A percentile compares a stretch with the other conserved stretches of the same genome.
phyloP scores from a whole-genome alignment of 2,888 invertebrate genomes.

The Falcaria lacertinaria region DNA sequence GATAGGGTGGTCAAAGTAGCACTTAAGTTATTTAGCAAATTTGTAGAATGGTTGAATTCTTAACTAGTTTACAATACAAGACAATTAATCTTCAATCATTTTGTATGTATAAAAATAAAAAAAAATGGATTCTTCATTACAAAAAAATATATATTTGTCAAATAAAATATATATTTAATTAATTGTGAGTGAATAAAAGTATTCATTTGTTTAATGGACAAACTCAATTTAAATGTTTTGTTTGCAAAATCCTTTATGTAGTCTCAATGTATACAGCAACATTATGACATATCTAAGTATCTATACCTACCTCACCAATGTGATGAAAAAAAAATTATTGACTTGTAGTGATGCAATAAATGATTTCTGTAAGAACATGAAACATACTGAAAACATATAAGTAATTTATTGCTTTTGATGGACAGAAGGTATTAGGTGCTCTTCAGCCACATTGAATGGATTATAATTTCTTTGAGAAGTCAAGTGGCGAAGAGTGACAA shows the following conservation, averaged over 20 bases:
- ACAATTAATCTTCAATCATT: neutral
- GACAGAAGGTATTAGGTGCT: slow-evolving; percentile 29
- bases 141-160: too few relatives aligned
- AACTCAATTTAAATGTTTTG: too few relatives aligned
- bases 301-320: too few relatives aligned
- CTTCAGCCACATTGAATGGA: slow-evolving; percentile 49
- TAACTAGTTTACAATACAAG: slow-evolving; percentile 20
- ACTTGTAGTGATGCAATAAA: too few relatives aligned
- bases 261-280: too few relatives aligned
- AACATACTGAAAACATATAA: too few relatives aligned
- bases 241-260: too few relatives aligned
- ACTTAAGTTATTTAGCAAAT: slow-evolving; percentile 60
- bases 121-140: neutral
- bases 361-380: too few relatives aligned
- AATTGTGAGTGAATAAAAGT: too few relatives aligned
- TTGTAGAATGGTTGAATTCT: slow-evolving; percentile 70
- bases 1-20: slow-evolving; percentile 66
- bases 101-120: neutral
- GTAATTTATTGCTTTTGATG: slow-evolving; percentile 2
- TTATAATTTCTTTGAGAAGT: slow-evolving; percentile 47
- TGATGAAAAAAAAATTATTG: too few relatives aligned
- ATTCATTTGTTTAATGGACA: too few relatives aligned
- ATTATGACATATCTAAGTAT: neutral
- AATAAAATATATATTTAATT: too few relatives aligned
- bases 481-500: slow-evolving; percentile 39